Evolutionary conservation across 2,113 vertebrate genomes (phyloP), one percentile per base, ranked within the genome.

Genomic region (Sardina pilchardus): DNA sequence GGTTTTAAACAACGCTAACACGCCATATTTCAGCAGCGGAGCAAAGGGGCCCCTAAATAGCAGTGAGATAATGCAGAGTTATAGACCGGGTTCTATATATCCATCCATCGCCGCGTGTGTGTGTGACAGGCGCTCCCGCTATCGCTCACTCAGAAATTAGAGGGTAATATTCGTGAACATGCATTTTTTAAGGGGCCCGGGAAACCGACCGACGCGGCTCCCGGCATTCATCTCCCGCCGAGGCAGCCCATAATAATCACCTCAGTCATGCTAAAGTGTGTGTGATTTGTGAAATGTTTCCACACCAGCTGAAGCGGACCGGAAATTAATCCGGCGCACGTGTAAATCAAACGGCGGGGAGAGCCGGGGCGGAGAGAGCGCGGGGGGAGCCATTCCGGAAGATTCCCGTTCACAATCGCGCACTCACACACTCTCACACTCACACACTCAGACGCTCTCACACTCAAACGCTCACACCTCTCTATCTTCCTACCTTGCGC

Each of bases 261-360:
- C 71, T 78, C 71, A 17, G 71, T 78, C 71, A 78, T 36, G 71
- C 26, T 78, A 78, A 78, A 78, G 71, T 5, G 26, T 17, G n/a
- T 12, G 71, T 78, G 71, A 78, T 78, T 36, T 78, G 71, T 78
- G 26, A 78, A 78, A 17, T 78, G 71, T 78, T 78, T 78, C 71
- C 71, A 78, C 14, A 1, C 30, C 71, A 16, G 30, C 30, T 14
- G 14, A 34, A 71, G 30, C 26, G 9, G 63, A 7, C 12, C 30
- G 30, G 71, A 78, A 78, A 78, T 36, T 36, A 34, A 78, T 78
- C 71, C 14, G 71, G 14, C 16, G 16, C 34, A 78, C 10, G 34
- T 78, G 71, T 78, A 78, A 78, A 36, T 78, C 71, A 78, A 78
- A 26, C 21, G 14, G 1, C 21, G 14, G 1, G 10, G 26, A 42